Conservation (phyloP, 2,113 vertebrate genomes). For the Varanus salvator region DNA sequence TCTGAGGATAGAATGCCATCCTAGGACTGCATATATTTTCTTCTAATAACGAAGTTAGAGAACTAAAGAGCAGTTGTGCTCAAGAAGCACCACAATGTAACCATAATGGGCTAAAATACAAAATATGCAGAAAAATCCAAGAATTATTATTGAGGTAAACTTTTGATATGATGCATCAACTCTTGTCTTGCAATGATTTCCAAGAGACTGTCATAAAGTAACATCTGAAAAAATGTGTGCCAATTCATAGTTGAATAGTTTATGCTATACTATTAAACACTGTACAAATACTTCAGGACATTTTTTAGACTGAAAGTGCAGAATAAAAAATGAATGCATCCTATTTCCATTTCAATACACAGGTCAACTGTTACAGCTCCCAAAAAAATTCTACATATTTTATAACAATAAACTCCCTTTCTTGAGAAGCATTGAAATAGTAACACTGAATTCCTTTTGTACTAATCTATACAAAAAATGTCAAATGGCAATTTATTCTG, state of each 20-base stretch:
- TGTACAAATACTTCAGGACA: neutral
- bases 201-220: neutral
- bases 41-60: too few species aligned
- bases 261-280: neutral
- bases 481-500: constrained; percentile 7
- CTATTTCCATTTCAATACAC: neutral
- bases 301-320: neutral
- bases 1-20: neutral
- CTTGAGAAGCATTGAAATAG: neutral
- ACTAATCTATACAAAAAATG: neutral
- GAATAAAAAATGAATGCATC: neutral
- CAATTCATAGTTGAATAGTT: neutral
- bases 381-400: neutral
- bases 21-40: neutral
- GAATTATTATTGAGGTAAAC: neutral
- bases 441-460: neutral
- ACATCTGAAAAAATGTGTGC: neutral
- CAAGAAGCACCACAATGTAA: too few species aligned
- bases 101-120: neutral
- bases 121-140: neutral
- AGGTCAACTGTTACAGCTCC: neutral
- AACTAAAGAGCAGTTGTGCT: neutral
- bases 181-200: neutral
- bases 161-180: neutral
- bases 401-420: neutral